Conservation (phyloP, 1,140 invertebrate species). For the Cylas formicarius region DNA sequence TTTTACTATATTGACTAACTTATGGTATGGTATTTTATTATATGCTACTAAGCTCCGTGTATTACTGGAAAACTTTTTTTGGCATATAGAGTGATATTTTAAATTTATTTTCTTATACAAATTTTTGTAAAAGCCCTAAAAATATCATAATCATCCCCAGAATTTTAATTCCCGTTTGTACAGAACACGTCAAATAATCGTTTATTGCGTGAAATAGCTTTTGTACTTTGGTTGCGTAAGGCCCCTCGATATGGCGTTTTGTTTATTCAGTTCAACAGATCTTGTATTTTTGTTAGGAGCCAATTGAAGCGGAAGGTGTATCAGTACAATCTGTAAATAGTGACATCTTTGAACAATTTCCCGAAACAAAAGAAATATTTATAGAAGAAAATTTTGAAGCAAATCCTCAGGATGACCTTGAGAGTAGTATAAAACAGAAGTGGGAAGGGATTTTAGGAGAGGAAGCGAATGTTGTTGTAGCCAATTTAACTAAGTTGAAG, state of each 20-base stretch:
- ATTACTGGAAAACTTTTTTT: neutral
- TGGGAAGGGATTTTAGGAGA: slow-evolving; percentile 66
- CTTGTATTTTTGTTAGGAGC: slow-evolving; percentile 2
- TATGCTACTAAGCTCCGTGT: neutral
- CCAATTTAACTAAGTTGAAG: slow-evolving; percentile 75
- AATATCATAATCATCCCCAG: no score
- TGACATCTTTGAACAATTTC: slow-evolving; percentile 46
- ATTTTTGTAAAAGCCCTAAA: no score
- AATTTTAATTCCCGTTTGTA: no score
- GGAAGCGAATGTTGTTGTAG: slow-evolving; percentile 67
- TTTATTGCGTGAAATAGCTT: no score
- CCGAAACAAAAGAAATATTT: slow-evolving; percentile 49
- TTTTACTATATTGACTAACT: slow-evolving; percentile 5
- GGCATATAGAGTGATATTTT: no score
- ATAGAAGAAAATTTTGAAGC: slow-evolving; percentile 50
- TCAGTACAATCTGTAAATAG: slow-evolving; percentile 57
- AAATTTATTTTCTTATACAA: no score
- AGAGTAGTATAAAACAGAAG: slow-evolving; percentile 52
- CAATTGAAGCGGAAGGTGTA: slow-evolving; percentile 57
- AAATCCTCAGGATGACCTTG: slow-evolving; percentile 47
- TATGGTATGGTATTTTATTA: neutral
- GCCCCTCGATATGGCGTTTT: slow-evolving; percentile 9
- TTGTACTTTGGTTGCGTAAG: no score
- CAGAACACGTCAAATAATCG: no score
- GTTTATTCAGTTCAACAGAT: neutral